Evolutionary conservation across 2,888 invertebrate species (phyloP).

Genomic region (Tricholauxania praeusta): DNA sequence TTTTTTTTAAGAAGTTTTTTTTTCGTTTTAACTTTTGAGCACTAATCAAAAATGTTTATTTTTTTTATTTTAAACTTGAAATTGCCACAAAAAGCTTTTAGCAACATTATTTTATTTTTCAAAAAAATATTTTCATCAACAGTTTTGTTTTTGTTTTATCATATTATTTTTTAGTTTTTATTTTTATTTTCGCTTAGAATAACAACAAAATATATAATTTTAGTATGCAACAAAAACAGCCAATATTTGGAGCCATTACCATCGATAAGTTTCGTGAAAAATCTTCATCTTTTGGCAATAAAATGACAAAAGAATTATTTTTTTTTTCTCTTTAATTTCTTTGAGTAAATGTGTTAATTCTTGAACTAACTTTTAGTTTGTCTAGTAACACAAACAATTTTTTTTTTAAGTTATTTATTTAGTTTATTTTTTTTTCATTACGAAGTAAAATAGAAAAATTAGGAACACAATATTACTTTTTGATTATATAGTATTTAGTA

Average conservation of each 20-base stretch:
- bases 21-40: slow-evolving; percentile 33
- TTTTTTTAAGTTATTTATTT: not conserved
- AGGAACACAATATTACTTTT: slow-evolving; percentile 65
- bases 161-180: slow-evolving; percentile 40
- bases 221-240: slow-evolving; percentile 55
- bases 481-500: slow-evolving; percentile 55
- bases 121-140: slow-evolving; percentile 33
- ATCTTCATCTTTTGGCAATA: slow-evolving; percentile 68
- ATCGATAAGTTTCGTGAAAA: slow-evolving; percentile 70
- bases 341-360: slow-evolving; percentile 28
- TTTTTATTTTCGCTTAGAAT: slow-evolving; percentile 56
- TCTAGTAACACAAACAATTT: slow-evolving; percentile 16
- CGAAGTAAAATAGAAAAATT: slow-evolving; percentile 44
- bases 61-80: slow-evolving; percentile 38
- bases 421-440: slow-evolving; percentile 38
- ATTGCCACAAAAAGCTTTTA: slow-evolving; percentile 39
- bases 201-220: slow-evolving; percentile 61
- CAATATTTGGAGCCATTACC: slow-evolving; percentile 69
- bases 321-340: slow-evolving; percentile 42
- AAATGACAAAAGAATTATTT: slow-evolving; percentile 69
- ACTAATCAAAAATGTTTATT: slow-evolving; percentile 11
- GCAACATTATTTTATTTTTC: slow-evolving; percentile 38
- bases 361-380: slow-evolving; percentile 6
- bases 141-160: slow-evolving; percentile 44
- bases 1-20: slow-evolving; percentile 17